Base-by-base conservation (phyloP, 2,888 invertebrate species). In the Seira musarum region DNA sequence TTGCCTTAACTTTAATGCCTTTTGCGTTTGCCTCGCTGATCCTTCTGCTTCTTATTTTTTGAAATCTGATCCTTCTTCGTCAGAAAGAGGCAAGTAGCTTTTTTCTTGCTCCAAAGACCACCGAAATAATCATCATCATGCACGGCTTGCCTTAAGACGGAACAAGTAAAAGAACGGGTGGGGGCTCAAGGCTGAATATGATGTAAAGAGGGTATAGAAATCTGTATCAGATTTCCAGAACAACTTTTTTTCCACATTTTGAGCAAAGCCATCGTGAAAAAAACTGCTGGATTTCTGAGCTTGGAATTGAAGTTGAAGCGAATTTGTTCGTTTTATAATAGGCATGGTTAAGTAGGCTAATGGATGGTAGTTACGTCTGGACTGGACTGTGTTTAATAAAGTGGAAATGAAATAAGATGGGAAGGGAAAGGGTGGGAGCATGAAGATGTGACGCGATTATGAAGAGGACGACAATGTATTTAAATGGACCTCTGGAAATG, bases 321-420 rank as follows among this genome's bases (percentile, higher is more conserved):
- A 49, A 53, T 53, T 25, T n/a, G n/a, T n/a, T n/a, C n/a, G n/a
- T n/a, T n/a, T n/a, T n/a, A n/a, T n/a, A n/a, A n/a, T n/a, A n/a
- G n/a, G n/a, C n/a, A n/a, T n/a, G n/a, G n/a, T n/a, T n/a, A n/a
- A n/a, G n/a, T n/a, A n/a, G n/a, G n/a, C n/a, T n/a, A n/a, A n/a
- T n/a, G n/a, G n/a, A n/a, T n/a, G n/a, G n/a, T n/a, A n/a, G n/a
- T n/a, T n/a, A n/a, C n/a, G n/a, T n/a, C n/a, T n/a, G n/a, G n/a
- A n/a, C n/a, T n/a, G n/a, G n/a, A n/a, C n/a, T n/a, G n/a, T n/a
- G 64, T 68, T 76, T 69, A 76, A 76, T 76, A 76, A 76, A 76
- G 63, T 76, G 75, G 75, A 76, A 76, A 69, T 76, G 75, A 76
- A 76, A 76, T 76, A 69, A 46, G 40, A 35, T 49, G 46, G 35